Evolutionary conservation across 2,888 invertebrate genomes (phyloP).

Genomic region (Rhamnusium bicolor): DNA sequence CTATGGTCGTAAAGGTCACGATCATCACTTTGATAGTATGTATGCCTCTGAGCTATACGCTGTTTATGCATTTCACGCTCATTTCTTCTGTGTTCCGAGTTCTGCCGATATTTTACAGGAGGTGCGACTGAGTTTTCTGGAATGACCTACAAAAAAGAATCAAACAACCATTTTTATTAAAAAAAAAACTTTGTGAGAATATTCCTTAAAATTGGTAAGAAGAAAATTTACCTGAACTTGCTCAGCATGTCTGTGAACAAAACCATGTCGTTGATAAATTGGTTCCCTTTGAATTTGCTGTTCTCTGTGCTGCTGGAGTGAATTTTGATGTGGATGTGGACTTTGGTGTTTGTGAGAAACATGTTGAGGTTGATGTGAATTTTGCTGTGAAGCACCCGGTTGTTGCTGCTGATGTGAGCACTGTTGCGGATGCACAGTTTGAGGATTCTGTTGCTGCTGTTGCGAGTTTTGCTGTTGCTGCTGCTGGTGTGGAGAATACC

Average conservation of each 20-base stretch:
- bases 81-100: constrained; percentile 61
- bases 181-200: too few species aligned
- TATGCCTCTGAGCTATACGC: constrained; percentile 74
- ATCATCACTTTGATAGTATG: constrained; percentile 75
- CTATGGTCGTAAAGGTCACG: constrained; percentile 71
- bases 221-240: constrained; percentile 69
- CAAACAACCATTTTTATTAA: too few species aligned
- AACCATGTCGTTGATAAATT: constrained; percentile 68
- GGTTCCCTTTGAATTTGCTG: constrained; percentile 54
- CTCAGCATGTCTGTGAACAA: constrained; percentile 67
- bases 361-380: constrained; percentile 43
- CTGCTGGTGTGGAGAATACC: constrained; percentile 31
- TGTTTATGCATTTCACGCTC: constrained; percentile 73
- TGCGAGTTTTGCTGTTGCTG: constrained; percentile 30
- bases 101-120: constrained; percentile 65
- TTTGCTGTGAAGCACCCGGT: constrained; percentile 48
- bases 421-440: constrained; percentile 2
- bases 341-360: constrained; percentile 27
- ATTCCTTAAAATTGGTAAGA: too few species aligned
- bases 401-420: constrained; percentile 12
- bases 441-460: constrained; percentile 18
- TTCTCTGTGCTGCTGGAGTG: constrained; percentile 51
- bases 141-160: constrained; percentile 62
- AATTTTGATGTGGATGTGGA: constrained; percentile 29
- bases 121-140: constrained; percentile 67